Evolutionary conservation across 2,888 invertebrate genomes (phyloP), one percentile per base, ranked within the genome.

Genomic region (Petrolisthes manimaculis): DNA sequence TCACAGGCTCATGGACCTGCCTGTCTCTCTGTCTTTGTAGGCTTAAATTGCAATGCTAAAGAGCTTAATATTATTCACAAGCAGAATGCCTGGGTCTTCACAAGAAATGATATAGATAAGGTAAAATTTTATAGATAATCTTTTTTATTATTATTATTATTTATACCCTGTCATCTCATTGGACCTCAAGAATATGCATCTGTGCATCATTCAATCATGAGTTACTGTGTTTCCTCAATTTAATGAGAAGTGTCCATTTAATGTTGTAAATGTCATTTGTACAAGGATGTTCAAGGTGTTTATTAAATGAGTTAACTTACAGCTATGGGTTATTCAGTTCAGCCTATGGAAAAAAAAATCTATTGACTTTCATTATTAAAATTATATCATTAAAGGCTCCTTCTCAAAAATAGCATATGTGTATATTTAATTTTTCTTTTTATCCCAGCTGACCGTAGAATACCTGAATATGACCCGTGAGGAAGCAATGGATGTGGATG

Each of bases 41-140:
- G 91, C 21, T 67, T 91, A 18, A 83, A 91, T 71, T 90, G 87
- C 12, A 67, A 88, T 61, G 77, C 88, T 8, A 90, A 91, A 53
- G 86, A 91, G 55, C 75, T 91, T 6, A 85, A 89, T 53, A 85
- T 91, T 9, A 24, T 77, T 12, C 81, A 71, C 53, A 82, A 83
- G 53, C 69, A 86, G 80, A 91, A 91, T 84, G 81, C 89, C 37
- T 91, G 91, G 91, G 89, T 86, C 9, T 91, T 89, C 82, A 75
- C 89, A 18, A 92, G 92, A 2, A 92, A 92, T 51, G 91, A 92
- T 12, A 82, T 91, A 21, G 91, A 90, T 67, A 84, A 91, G 88
- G 91, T 91, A 24, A 84, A 56, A 51, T 51, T 37, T 37, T 37
- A 37, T 37, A 37, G 37, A 37, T 37, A 37, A 37, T 37, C 2